Conservation (phyloP, 2,888 invertebrate species). For the Chouioia cunea region DNA sequence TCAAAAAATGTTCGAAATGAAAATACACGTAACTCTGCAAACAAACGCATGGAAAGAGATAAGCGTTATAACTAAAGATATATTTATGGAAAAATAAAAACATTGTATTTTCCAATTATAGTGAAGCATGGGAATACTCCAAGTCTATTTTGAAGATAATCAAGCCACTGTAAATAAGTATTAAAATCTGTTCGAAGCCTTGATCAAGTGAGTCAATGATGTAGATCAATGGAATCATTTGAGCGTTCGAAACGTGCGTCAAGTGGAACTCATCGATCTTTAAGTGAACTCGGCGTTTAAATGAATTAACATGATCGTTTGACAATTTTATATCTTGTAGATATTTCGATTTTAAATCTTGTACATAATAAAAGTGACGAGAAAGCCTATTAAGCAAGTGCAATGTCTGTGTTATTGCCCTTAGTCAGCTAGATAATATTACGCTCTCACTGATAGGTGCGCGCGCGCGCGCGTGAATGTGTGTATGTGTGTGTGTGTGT, state of each 20-base stretch:
- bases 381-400: conserved; percentile 32
- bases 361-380: conserved; percentile 40
- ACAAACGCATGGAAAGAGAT: too few relatives aligned
- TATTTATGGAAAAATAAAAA: neutral
- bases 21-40: too few relatives aligned
- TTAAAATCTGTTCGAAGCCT: conserved; percentile 20
- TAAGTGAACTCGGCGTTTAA: conserved; percentile 40
- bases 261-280: conserved; percentile 36
- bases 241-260: conserved; percentile 26
- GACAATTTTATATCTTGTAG: conserved; percentile 44
- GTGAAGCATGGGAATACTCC: conserved; percentile 67
- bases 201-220: conserved; percentile 31
- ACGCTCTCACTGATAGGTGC: conserved; percentile 44
- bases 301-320: conserved; percentile 29
- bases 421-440: conserved; percentile 37
- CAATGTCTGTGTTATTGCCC: conserved; percentile 27
- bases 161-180: conserved; percentile 59
- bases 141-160: conserved; percentile 65
- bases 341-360: conserved; percentile 44
- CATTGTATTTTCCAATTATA: conserved; percentile 51
- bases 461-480: too few relatives aligned
- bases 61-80: neutral
- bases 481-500: too few relatives aligned
- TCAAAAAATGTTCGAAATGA: too few relatives aligned
- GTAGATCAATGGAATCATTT: conserved; percentile 42